Conservation (phyloP, 2,797 vertebrate genomes). For the Crocidura indochinensis region DNA sequence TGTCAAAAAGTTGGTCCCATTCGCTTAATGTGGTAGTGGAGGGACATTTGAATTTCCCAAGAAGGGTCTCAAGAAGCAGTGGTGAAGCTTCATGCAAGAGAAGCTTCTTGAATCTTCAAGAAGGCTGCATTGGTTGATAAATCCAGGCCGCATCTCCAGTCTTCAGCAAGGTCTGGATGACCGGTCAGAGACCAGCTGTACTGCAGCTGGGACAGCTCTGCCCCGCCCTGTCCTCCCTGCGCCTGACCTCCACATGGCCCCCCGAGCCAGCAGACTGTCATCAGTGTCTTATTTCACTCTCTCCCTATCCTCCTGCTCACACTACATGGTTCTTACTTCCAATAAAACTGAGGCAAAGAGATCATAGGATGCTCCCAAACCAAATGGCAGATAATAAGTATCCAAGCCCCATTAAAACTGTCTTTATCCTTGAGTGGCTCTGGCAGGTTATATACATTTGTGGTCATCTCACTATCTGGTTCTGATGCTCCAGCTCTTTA, state of each 20-base stretch:
- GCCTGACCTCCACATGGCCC: conserved; percentile 80
- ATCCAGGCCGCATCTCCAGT: conserved; percentile 13
- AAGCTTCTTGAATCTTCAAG: no score
- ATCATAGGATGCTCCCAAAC: neutral
- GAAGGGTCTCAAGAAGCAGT: neutral
- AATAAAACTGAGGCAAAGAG: conserved; percentile 18
- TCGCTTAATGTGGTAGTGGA: no score
- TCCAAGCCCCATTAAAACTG: neutral
- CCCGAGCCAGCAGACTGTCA: conserved; percentile 74
- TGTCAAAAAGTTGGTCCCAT: no score
- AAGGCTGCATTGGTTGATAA: conserved; percentile 57
- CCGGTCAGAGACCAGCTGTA: conserved; percentile 82
- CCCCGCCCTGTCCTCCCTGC: conserved; percentile 62
- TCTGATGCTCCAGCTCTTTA: neutral
- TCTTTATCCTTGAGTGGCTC: neutral
- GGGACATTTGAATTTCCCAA: neutral
- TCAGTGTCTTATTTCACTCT: conserved; percentile 74
- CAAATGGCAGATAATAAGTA: neutral
- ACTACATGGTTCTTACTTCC: neutral
- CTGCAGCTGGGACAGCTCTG: conserved; percentile 76
- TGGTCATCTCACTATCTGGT: neutral
- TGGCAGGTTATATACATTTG: neutral
- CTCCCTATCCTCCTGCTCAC: conserved; percentile 4
- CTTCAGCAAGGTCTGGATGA: conserved; percentile 79
- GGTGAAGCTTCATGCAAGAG: neutral